Evolutionary conservation across 2,113 vertebrate species (phyloP).

Genomic region (Haemorhous mexicanus): DNA sequence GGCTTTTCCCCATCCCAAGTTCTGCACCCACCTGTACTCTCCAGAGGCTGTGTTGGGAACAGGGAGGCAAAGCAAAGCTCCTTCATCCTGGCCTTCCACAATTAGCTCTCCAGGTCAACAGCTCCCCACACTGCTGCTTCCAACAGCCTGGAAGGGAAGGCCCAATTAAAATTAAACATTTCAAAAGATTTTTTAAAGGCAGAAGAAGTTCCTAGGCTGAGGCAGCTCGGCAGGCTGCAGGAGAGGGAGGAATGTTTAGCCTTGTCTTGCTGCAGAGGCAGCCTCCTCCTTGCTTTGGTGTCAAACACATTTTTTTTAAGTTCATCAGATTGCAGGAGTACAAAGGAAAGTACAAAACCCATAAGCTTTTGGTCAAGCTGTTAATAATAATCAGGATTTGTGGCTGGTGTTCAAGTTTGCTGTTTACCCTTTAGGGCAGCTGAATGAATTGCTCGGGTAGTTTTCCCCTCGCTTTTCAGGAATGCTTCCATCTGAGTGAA

Average conservation of each 20-base stretch:
- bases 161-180: neutral
- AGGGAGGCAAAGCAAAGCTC: neutral
- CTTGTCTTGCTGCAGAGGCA: neutral
- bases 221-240: neutral
- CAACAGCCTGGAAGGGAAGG: neutral
- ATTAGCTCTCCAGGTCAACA: neutral
- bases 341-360: neutral
- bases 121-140: neutral
- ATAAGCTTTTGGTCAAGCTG: neutral
- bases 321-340: neutral
- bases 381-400: neutral
- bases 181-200: neutral
- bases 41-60: neutral
- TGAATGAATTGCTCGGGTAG: neutral
- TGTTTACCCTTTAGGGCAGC: constrained; percentile 30
- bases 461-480: constrained; percentile 3
- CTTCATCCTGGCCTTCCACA: neutral
- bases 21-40: fast-evolving
- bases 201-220: neutral
- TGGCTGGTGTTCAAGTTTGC: neutral
- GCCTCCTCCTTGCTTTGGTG: neutral
- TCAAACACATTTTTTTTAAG: neutral
- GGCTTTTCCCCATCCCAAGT: neutral
- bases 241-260: neutral
- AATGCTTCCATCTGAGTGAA: constrained; percentile 20